These are phyloP conservation scores for Eupithecia subfuscata DNA, from an alignment of 2,888 invertebrate species.

Conservation along the genomic window DNA sequence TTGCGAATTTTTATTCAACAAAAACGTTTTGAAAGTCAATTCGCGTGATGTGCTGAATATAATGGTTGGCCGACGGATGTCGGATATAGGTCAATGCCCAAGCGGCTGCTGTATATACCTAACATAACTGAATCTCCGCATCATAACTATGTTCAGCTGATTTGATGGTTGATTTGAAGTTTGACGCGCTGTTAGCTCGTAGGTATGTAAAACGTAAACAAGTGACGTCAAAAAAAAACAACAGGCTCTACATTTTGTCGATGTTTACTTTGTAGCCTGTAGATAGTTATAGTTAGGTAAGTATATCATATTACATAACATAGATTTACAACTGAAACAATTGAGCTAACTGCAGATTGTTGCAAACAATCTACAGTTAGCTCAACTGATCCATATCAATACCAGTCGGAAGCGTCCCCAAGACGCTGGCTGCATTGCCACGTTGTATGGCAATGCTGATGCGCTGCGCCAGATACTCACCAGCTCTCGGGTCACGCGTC, in stretches of 20 bases:
- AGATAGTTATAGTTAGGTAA: neutral
- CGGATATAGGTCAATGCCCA: conserved; percentile 74
- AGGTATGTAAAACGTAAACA: conserved; percentile 4
- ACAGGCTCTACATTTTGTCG: neutral
- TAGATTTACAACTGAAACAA: too few species aligned
- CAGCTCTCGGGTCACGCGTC: too few species aligned
- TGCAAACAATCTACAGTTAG: too few species aligned
- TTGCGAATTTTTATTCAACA: conserved; percentile 64
- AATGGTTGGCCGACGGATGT: conserved; percentile 66
- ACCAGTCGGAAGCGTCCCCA: too few species aligned
- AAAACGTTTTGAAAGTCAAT: conserved; percentile 71
- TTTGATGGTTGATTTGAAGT: neutral
- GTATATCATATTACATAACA: too few species aligned
- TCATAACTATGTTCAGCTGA: neutral
- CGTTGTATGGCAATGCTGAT: too few species aligned
- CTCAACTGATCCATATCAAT: too few species aligned
- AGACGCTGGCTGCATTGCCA: too few species aligned
- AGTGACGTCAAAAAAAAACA: conserved; percentile 1
- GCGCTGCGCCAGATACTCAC: too few species aligned
- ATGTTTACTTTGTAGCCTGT: neutral
- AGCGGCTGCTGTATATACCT: conserved; percentile 47
- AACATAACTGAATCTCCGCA: conserved; percentile 6
- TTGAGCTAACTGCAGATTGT: too few species aligned
- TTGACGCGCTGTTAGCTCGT: neutral
- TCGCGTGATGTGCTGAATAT: conserved; percentile 68